Conservation (phyloP, 2,113 vertebrate genomes). For the Brienomyrus brachyistius region DNA sequence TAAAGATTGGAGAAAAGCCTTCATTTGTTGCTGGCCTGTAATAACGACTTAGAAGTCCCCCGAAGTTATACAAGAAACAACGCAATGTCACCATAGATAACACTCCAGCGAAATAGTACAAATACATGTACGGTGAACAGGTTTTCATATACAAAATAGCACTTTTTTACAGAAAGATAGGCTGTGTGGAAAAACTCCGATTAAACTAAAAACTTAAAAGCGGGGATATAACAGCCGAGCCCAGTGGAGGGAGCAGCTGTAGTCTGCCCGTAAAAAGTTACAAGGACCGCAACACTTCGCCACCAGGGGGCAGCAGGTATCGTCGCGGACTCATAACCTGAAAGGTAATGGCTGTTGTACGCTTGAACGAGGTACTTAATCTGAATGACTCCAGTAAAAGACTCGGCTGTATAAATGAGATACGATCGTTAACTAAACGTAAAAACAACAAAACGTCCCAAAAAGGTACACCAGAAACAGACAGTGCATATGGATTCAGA, state of each 20-base stretch:
- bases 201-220: constrained; percentile 27
- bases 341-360: not conserved
- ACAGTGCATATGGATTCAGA: not conserved
- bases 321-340: not conserved
- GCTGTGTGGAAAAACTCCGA: not conserved
- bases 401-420: constrained; percentile 15
- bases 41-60: not conserved
- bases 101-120: not conserved
- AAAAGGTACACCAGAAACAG: not conserved
- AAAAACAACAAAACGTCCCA: not conserved
- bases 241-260: constrained; percentile 9
- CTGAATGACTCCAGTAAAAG: not conserved
- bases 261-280: not conserved
- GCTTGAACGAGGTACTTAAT: not conserved
- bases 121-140: not conserved
- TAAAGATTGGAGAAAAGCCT: not conserved
- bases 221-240: constrained; percentile 23
- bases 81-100: not conserved
- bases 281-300: not conserved
- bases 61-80: not conserved
- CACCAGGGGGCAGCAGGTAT: not conserved
- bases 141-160: constrained; percentile 46
- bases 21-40: not conserved
- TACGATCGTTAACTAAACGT: not conserved
- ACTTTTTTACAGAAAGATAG: constrained; percentile 52